Evolutionary conservation across 2,113 vertebrate genomes (phyloP), one percentile per base, ranked within the genome.

Genomic region (Donacobius atricapilla): DNA sequence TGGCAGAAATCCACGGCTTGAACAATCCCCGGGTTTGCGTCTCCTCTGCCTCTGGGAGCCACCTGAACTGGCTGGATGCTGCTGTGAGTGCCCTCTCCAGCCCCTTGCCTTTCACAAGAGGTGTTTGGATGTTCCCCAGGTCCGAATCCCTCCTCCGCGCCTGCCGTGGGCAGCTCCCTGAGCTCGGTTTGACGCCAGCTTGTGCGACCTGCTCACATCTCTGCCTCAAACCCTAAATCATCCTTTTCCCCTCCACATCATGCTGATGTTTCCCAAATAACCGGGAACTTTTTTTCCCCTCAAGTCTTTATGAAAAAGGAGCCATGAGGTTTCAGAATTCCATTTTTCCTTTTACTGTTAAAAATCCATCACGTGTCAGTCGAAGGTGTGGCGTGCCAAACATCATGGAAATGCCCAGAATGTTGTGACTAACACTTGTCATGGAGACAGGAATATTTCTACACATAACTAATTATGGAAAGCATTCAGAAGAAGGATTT

Each of bases 41-140:
- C 76, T 73, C 13, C 61, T 48, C 47, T 10, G 31, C 37, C 54
- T 35, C 56, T 10, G 8, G 14, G 10, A 60, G 94, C 80, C 65
- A 73, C 56, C 60, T 2, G 24, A 75, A 2, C 86, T 17, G 1
- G 8, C 86, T 80, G 79, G 17, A 2, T 28, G 85, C 24, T 90
- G 89, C 95, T 89, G 87, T 44, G 39, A 68, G 51, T 44, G 92
- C 90, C 87, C 78, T 66, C 68, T 89, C 11, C 63, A 44, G n/a
- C 94, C 87, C 91, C 31, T 7, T 57, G 33, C 39, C 40, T 92
- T 56, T 71, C 93, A 56, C 14, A 21, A 35, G 86, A 77, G 90
- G 79, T 25, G 61, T 82, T 95, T 93, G 96, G 96, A 92, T 86
- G 42, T 21, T 95, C 89, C 81, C 87, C 92, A 66, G 23, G 21